Evolutionary conservation across 2,797 vertebrate genomes (phyloP).

Genomic region (Sarcophilus harrisii): DNA sequence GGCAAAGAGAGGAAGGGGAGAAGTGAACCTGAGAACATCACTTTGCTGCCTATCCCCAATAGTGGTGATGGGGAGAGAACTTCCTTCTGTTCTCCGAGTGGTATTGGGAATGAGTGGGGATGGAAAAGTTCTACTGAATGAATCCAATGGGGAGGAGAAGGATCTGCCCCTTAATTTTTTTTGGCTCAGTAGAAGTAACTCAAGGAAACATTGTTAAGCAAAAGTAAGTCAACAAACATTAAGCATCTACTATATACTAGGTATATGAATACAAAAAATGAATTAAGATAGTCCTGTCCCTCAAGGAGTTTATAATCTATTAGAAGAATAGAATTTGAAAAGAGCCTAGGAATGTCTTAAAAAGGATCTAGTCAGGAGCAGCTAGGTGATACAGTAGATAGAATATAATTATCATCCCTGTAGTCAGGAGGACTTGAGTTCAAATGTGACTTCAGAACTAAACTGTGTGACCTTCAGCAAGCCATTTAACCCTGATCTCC

Average conservation of each 20-base stretch:
- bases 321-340: background rate
- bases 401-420: background rate
- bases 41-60: background rate
- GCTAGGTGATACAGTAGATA: background rate
- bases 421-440: background rate
- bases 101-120: background rate
- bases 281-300: background rate
- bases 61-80: background rate
- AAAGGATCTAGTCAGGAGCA: background rate
- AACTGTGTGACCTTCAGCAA: background rate
- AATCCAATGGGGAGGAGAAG: background rate
- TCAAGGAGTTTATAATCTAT: background rate
- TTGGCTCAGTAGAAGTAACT: background rate
- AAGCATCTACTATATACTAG: background rate
- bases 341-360: background rate
- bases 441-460: background rate
- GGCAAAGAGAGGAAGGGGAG: rapidly evolving
- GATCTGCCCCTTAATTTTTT: background rate
- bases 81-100: background rate
- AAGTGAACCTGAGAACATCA: background rate
- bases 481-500: background rate
- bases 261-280: background rate
- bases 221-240: background rate
- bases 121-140: background rate
- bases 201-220: background rate